These are phyloP conservation scores for Erebia palarica DNA, from an alignment of 2,888 invertebrate genomes.

Conservation along the genomic window DNA sequence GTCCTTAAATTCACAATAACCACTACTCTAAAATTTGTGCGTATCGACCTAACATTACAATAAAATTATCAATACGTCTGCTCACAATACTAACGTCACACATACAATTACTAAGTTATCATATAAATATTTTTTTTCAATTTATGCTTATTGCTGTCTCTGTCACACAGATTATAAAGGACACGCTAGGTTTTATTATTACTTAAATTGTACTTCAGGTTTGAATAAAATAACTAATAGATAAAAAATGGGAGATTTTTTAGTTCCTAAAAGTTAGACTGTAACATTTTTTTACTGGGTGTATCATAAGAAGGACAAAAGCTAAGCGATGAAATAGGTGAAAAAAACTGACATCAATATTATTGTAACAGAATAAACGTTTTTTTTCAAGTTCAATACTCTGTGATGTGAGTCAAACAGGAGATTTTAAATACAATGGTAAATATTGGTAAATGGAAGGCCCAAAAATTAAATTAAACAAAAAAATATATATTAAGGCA, in stretches of 20 bases:
- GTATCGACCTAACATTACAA: conserved; percentile 73
- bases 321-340: too few relatives aligned
- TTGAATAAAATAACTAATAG: conserved; percentile 37
- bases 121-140: conserved; percentile 57
- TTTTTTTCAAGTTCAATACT: too few relatives aligned
- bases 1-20: conserved; percentile 52
- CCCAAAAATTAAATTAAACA: neutral
- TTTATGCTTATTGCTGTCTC: conserved; percentile 77
- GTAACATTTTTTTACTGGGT: too few relatives aligned
- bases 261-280: neutral
- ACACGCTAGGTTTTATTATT: conserved; percentile 72
- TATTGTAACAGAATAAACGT: too few relatives aligned
- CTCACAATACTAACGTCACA: conserved; percentile 52
- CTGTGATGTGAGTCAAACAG: too few relatives aligned
- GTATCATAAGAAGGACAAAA: too few relatives aligned
- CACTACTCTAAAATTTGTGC: conserved; percentile 79
- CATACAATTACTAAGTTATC: conserved; percentile 51
- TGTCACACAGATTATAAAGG: conserved; percentile 76
- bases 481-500: neutral
- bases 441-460: neutral
- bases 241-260: neutral
- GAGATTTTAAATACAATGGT: too few relatives aligned
- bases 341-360: too few relatives aligned
- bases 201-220: conserved; percentile 64
- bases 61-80: conserved; percentile 48